These are phyloP conservation scores for Pygmarrhopalites habei DNA, from an alignment of 1,140 invertebrate species.

Conservation along the genomic window DNA sequence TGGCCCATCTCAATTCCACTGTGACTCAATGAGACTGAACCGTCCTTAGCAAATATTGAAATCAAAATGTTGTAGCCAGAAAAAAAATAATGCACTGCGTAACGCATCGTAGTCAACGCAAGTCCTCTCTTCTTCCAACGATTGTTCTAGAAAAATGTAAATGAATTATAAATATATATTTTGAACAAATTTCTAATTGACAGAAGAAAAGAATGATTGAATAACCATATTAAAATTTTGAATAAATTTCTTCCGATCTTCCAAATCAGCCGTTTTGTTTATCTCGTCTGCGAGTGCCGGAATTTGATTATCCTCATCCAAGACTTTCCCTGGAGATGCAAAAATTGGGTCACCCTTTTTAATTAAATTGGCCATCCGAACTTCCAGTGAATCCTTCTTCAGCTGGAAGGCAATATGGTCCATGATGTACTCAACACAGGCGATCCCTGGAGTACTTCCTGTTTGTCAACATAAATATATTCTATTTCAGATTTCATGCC, in stretches of 20 bases:
- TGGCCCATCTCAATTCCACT: conserved; percentile 79
- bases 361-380: conserved; percentile 45
- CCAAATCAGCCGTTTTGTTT: conserved; percentile 18
- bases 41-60: conserved; percentile 54
- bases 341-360: conserved; percentile 19
- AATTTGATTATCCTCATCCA: conserved; percentile 41
- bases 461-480: too few relatives aligned
- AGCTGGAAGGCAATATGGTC: conserved; percentile 66
- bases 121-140: conserved; percentile 70
- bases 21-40: conserved; percentile 60
- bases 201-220: not conserved
- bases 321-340: conserved; percentile 51
- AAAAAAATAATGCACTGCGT: conserved; percentile 51
- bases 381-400: conserved; percentile 59
- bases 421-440: conserved; percentile 67
- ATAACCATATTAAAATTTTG: conserved; percentile 19
- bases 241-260: conserved; percentile 14
- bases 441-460: conserved; percentile 57
- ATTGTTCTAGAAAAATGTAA: conserved; percentile 47
- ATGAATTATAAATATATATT: not conserved
- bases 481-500: too few relatives aligned
- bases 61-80: conserved; percentile 45
- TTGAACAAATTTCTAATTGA: not conserved
- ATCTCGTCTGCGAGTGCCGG: conserved; percentile 24
- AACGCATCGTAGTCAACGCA: conserved; percentile 59